Percentiles rank a stretch among this genome's conserved stretches.
Conservation (phyloP, 2,888 invertebrate genomes). For the Mythimna lalbum region DNA sequence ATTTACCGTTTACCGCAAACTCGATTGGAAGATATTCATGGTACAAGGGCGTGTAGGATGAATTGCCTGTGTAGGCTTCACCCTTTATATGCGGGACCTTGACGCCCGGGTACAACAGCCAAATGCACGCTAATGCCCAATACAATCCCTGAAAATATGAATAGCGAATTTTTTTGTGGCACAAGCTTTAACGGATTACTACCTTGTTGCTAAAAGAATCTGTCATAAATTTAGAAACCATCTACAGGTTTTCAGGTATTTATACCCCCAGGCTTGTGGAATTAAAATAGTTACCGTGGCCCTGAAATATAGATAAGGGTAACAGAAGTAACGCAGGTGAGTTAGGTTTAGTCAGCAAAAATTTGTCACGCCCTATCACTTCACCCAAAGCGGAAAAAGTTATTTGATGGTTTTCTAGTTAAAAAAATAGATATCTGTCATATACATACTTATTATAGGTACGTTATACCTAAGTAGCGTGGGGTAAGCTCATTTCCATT, state of each 20-base stretch:
- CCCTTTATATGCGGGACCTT: conserved; percentile 94
- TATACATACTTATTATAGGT: too few relatives aligned
- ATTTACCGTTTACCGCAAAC: conserved; percentile 93
- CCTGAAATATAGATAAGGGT: too few relatives aligned
- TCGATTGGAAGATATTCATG: conserved; percentile 94
- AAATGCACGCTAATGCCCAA: conserved; percentile 94
- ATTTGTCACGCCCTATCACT: too few relatives aligned
- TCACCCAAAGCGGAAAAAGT: too few relatives aligned
- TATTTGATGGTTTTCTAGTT: too few relatives aligned
- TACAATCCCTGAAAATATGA: conserved; percentile 91
- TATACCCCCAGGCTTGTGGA: background rate
- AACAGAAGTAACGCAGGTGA: too few relatives aligned
- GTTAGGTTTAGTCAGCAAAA: too few relatives aligned
- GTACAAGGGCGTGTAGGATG: conserved; percentile 92
- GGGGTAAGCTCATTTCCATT: too few relatives aligned
- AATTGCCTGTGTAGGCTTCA: conserved; percentile 91
- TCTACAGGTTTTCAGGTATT: background rate
- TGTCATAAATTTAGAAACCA: background rate
- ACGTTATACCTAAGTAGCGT: too few relatives aligned
- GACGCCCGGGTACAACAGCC: conserved; percentile 92
- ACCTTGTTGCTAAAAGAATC: background rate
- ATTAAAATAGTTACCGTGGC: too few relatives aligned
- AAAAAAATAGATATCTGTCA: too few relatives aligned
- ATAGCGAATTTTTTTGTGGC: background rate
- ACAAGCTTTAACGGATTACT: too few relatives aligned